Evolutionary conservation across 2,888 invertebrate species (phyloP), one percentile per base, ranked within the genome.

Genomic region (Caenorhabditis zanzibari): DNA sequence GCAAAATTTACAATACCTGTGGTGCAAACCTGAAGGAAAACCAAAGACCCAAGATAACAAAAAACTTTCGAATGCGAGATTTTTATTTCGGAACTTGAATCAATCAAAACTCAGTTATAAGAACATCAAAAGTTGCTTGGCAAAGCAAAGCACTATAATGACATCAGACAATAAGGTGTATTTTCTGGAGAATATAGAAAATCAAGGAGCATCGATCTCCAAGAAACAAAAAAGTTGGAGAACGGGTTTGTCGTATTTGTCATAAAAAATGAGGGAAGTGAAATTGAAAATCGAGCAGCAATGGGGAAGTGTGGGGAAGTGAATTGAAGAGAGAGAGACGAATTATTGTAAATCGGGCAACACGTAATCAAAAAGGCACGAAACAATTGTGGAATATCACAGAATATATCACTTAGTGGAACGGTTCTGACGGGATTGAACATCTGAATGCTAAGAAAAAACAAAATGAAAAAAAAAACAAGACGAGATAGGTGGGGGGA

Each of bases 321-420:
- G 44, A 49, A 32, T 19, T 22, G 49, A 22, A 16, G 32, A 32
- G 16, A 19, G 24, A 14, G 47, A n/a, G 41, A 41, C n/a, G 24
- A 28, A 58, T 47, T 59, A 66, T 66, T 44, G 47, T 75, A 32
- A 56, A 58, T 75, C 24, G 58, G 58, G 56, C 66, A 35, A 82
- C 82, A 79, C 82, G 82, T 82, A 82, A 74, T 58, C 61, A 61
- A 74, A 74, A 79, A 82, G 82, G 82, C 82, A 82, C 82, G 49
- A 58, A 61, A 77, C 49, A 56, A 14, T 61, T 56, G 47, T 68
- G 69, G 35, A 47, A 56, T 68, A 82, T 82, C 82, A 82, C 82
- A 82, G 77, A 44, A 44, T 32, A 66, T 41, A 77, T 54, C 73
- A 82, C 82, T 68, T 73, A 49, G 59, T 58, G 32, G 63, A 44